These are phyloP conservation scores for Luidia sarsii DNA, from an alignment of 53 echinoderm and acorn worm genomes.

Conservation along the genomic window DNA sequence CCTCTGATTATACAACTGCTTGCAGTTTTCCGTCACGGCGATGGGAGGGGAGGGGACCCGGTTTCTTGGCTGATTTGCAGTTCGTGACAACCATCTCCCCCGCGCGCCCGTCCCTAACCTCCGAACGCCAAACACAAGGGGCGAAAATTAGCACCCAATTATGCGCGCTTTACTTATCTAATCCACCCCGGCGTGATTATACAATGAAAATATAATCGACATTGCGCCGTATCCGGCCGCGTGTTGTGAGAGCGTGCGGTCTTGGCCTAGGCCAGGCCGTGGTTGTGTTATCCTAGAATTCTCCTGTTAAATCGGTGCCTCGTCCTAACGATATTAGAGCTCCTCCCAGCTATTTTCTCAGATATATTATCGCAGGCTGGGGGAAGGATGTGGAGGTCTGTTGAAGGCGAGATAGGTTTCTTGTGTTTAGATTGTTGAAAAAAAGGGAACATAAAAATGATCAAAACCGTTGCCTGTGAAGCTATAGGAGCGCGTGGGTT, in stretches of 20 bases:
- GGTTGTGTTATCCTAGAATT: constrained; percentile 9
- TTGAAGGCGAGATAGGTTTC: constrained; percentile 13
- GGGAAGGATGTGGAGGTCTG: not conserved
- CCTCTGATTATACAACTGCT: constrained; percentile 29
- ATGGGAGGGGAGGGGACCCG: no score
- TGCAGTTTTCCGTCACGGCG: constrained; percentile 20
- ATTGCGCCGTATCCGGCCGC: not conserved
- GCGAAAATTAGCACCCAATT: constrained; percentile 21
- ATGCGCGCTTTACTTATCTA: constrained; percentile 1
- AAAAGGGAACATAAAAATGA: no score
- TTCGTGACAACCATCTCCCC: no score
- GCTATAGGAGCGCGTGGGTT: constrained; percentile 16
- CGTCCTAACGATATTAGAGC: constrained; percentile 22
- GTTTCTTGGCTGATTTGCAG: constrained; percentile 18
- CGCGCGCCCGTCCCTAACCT: not conserved
- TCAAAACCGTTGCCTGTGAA: no score
- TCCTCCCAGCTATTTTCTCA: constrained; percentile 52
- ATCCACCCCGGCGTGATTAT: constrained; percentile 1
- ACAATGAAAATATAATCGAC: constrained; percentile 39
- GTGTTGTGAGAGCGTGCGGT: not conserved
- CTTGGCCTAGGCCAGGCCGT: not conserved
- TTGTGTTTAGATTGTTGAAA: constrained; percentile 22
- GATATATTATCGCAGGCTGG: constrained; percentile 30
- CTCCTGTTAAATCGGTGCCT: constrained; percentile 13
- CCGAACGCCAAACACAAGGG: not conserved